Conservation (phyloP, 2,113 vertebrate species). For the Xiphophorus maculatus region DNA sequence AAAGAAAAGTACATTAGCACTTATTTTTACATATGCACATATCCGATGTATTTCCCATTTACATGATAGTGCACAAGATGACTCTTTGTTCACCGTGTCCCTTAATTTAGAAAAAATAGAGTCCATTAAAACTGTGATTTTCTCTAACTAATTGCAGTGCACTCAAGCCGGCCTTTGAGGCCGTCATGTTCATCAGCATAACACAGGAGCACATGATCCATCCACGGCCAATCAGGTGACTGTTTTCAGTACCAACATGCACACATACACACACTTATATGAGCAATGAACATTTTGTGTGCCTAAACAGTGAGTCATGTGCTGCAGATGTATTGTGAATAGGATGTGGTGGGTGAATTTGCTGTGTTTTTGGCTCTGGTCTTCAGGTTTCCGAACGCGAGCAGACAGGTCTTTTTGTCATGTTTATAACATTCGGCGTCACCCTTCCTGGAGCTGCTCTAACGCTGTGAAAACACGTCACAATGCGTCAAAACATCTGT, state of each 20-base stretch:
- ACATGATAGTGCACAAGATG: constrained; percentile 27
- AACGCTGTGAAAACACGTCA: background rate
- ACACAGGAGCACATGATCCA: constrained; percentile 47
- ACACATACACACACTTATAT: background rate
- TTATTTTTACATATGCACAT: constrained; percentile 33
- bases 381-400: constrained; percentile 19
- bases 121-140: constrained; percentile 55
- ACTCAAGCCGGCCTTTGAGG: constrained; percentile 64
- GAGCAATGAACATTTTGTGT: constrained; percentile 25
- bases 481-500: constrained; percentile 25
- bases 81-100: constrained; percentile 39
- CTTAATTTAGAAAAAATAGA: constrained; percentile 28
- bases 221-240: constrained; percentile 27
- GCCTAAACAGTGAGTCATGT: constrained; percentile 34
- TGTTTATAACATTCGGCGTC: constrained; percentile 15
- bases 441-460: too few relatives aligned
- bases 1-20: constrained; percentile 27
- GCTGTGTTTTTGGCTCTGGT: constrained; percentile 26
- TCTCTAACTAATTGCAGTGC: constrained; percentile 58
- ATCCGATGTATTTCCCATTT: constrained; percentile 40
- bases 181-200: constrained; percentile 50
- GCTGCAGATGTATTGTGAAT: constrained; percentile 15
- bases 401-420: background rate
- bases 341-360: constrained; percentile 43
- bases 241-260: constrained; percentile 9